These are phyloP conservation scores for Ammodytes dubius DNA, from an alignment of 2,113 vertebrate species.

Conservation along the genomic window DNA sequence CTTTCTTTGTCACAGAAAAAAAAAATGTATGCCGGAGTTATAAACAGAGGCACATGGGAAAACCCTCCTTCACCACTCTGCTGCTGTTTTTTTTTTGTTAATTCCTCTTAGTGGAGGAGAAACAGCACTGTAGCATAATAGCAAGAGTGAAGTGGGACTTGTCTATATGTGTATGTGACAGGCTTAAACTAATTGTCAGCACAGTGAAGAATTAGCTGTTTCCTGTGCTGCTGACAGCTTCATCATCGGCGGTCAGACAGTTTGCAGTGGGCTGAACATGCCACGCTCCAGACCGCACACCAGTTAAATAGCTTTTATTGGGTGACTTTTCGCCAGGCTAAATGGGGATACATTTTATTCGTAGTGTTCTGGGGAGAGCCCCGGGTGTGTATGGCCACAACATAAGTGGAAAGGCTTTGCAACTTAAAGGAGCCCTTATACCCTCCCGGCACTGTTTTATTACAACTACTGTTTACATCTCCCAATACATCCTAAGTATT, in stretches of 20 bases:
- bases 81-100: not conserved
- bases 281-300: constrained; percentile 63
- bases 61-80: not conserved
- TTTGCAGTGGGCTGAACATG: constrained; percentile 58
- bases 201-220: constrained; percentile 59
- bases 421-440: constrained; percentile 91
- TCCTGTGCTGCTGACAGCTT: constrained; percentile 63
- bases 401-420: constrained; percentile 93
- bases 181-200: constrained; percentile 51
- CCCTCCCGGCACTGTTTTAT: constrained; percentile 96
- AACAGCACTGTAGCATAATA: constrained; percentile 7
- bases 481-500: constrained; percentile 97
- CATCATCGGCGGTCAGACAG: constrained; percentile 70
- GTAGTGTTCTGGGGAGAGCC: constrained; percentile 88
- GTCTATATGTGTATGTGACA: constrained; percentile 35
- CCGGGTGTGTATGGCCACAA: constrained; percentile 86
- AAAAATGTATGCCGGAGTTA: not conserved
- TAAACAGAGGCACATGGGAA: constrained; percentile 12
- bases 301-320: constrained; percentile 81
- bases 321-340: constrained; percentile 86
- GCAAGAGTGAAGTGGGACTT: constrained; percentile 31
- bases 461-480: constrained; percentile 98
- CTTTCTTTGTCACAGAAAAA: not conserved
- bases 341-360: constrained; percentile 93
- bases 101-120: constrained; percentile 1